phyloP scores from a whole-genome alignment of 2,888 invertebrate genomes.

The Subacronicta megacephala region DNA sequence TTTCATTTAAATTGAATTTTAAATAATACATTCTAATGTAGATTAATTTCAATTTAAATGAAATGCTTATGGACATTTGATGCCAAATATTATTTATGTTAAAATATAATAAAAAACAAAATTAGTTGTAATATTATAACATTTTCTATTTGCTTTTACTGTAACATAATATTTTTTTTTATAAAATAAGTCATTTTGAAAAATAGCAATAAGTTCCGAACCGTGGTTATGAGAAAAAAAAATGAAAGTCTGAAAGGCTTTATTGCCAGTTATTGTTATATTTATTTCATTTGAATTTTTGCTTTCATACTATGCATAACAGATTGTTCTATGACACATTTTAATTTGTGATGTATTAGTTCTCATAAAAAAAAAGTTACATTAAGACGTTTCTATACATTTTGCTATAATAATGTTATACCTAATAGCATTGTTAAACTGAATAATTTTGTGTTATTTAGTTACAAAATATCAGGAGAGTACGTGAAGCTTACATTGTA shows the following conservation, averaged over 20 bases:
- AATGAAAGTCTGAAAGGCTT: not conserved
- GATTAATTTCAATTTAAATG: slow-evolving; percentile 20
- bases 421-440: too few species aligned
- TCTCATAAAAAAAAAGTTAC: too few species aligned
- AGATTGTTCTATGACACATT: too few species aligned
- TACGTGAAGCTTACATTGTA: not conserved
- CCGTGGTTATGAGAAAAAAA: too few species aligned
- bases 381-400: too few species aligned
- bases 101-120: slow-evolving; percentile 6
- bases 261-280: not conserved
- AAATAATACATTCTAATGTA: slow-evolving; percentile 24
- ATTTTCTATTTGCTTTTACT: slow-evolving; percentile 3
- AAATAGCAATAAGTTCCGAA: slow-evolving; percentile 6
- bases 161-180: too few species aligned
- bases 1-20: slow-evolving; percentile 23
- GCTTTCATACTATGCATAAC: not conserved
- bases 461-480: too few species aligned
- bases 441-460: too few species aligned
- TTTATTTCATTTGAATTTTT: not conserved
- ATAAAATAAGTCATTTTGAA: too few species aligned
- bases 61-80: slow-evolving; percentile 26
- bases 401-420: too few species aligned
- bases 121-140: too few species aligned
- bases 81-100: slow-evolving; percentile 3
- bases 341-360: too few species aligned